phyloP scores from a whole-genome alignment of 1,140 invertebrate species.

The Zophobas atratus region DNA sequence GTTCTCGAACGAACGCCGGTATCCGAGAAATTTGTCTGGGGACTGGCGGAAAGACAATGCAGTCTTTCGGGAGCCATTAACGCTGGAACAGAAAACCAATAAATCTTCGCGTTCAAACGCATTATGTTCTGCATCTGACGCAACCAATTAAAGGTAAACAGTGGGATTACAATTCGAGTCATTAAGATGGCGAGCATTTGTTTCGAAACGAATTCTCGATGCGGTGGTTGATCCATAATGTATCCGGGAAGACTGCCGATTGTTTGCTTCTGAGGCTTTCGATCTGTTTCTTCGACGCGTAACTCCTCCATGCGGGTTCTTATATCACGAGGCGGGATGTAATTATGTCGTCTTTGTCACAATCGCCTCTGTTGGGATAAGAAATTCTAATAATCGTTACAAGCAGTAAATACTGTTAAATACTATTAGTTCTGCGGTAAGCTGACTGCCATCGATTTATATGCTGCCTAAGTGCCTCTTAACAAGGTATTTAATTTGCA shows the following conservation, averaged over 20 bases:
- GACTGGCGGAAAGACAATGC: slow-evolving; percentile 39
- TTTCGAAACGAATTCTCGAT: slow-evolving; percentile 52
- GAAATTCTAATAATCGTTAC: slow-evolving; percentile 31
- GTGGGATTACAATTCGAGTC: slow-evolving; percentile 51
- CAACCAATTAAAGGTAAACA: slow-evolving; percentile 58
- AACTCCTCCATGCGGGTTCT: slow-evolving; percentile 15
- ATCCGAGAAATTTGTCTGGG: background rate
- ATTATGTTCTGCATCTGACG: slow-evolving; percentile 53
- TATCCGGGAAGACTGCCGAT: slow-evolving; percentile 44
- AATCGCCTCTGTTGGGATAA: slow-evolving; percentile 23
- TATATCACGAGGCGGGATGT: slow-evolving; percentile 17
- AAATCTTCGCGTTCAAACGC: slow-evolving; percentile 50
- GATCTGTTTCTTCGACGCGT: background rate
- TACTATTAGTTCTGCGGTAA: slow-evolving; percentile 3
- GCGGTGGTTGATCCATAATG: slow-evolving; percentile 52
- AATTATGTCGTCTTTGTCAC: slow-evolving; percentile 36
- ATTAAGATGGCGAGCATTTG: slow-evolving; percentile 57
- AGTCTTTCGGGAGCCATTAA: slow-evolving; percentile 48
- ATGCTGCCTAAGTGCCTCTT: background rate
- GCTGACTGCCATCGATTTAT: slow-evolving; percentile 3
- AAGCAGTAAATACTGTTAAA: slow-evolving; percentile 22
- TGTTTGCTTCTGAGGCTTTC: slow-evolving; percentile 36
- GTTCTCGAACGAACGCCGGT: background rate
- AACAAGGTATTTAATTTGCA: slow-evolving; percentile 20
- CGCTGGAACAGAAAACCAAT: slow-evolving; percentile 28